These are phyloP conservation scores for Hartigia nigra DNA, from an alignment of 2,888 invertebrate species.

Conservation along the genomic window DNA sequence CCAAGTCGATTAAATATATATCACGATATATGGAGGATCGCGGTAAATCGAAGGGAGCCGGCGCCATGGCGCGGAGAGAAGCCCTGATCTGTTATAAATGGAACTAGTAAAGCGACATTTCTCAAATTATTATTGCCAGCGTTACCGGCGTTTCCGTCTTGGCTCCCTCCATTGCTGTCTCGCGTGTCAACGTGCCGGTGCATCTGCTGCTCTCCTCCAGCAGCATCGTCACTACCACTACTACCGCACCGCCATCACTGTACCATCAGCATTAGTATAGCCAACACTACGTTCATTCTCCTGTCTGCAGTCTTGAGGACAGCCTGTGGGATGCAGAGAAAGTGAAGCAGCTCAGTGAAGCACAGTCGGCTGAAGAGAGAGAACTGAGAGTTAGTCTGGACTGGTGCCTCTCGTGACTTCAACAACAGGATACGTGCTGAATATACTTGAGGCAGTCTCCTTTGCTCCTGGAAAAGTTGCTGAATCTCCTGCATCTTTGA, in stretches of 20 bases:
- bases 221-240: conserved; percentile 18
- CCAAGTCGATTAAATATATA: not conserved
- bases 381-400: conserved; percentile 7
- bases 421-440: not conserved
- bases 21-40: not conserved
- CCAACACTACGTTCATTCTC: conserved; percentile 12
- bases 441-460: not conserved
- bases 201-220: conserved; percentile 14
- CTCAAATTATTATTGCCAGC: conserved; percentile 48
- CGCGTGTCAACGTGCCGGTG: conserved; percentile 7
- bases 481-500: not conserved
- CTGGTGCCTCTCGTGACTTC: conserved; percentile 17
- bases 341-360: conserved; percentile 19
- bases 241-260: not conserved
- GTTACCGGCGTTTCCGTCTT: conserved; percentile 22
- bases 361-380: conserved; percentile 12
- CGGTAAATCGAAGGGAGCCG: conserved; percentile 1
- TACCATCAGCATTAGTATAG: not conserved
- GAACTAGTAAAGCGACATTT: conserved; percentile 45
- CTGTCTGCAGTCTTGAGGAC: conserved; percentile 19
- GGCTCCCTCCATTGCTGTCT: not conserved
- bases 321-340: conserved; percentile 20
- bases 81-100: conserved; percentile 47
- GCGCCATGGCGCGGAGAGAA: conserved; percentile 25
- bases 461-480: not conserved